phyloP scores from a whole-genome alignment of 2,113 vertebrate species.

The Alethe diademata region DNA sequence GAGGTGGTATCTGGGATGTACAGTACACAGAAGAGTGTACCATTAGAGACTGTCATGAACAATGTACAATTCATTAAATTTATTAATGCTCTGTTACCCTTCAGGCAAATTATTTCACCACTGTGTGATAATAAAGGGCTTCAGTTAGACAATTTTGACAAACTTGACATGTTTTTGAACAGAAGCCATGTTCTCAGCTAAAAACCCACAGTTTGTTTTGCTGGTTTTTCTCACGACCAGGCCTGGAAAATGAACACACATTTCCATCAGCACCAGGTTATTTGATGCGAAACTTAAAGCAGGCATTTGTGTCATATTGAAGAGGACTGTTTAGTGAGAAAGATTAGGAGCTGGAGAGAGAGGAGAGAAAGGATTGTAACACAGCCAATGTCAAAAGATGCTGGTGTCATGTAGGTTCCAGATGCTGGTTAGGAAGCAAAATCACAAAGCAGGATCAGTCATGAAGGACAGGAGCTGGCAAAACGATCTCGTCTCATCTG shows the following conservation, averaged over 20 bases:
- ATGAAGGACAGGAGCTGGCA: background rate
- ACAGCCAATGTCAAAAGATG: background rate
- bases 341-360: background rate
- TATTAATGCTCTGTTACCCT: constrained; percentile 71
- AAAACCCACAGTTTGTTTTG: constrained; percentile 64
- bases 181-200: constrained; percentile 68
- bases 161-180: constrained; percentile 72
- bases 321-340: background rate
- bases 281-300: constrained; percentile 36
- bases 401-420: background rate
- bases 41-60: constrained; percentile 27
- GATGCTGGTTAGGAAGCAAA: background rate
- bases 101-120: constrained; percentile 70
- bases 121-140: constrained; percentile 61
- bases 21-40: constrained; percentile 24
- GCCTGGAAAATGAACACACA: constrained; percentile 59
- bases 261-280: constrained; percentile 41
- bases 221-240: constrained; percentile 69
- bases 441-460: background rate
- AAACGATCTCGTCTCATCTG: background rate
- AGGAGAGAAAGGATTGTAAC: background rate
- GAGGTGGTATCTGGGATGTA: constrained; percentile 16
- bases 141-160: constrained; percentile 77
- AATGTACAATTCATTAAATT: constrained; percentile 76
- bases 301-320: background rate